phyloP scores from a whole-genome alignment of 2,797 vertebrate species.

The Onychomys arenicola region DNA sequence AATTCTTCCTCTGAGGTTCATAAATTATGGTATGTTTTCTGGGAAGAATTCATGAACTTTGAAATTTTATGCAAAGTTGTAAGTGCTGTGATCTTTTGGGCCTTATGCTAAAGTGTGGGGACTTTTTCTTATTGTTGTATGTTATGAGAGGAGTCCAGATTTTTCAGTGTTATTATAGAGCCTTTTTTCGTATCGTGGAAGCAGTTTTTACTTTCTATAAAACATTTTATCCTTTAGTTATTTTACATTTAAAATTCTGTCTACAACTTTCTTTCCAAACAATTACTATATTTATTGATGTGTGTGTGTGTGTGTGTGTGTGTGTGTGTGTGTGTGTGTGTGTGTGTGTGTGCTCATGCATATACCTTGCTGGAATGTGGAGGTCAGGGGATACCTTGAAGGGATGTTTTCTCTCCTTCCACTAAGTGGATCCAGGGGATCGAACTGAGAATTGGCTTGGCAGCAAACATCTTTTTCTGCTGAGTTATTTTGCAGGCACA shows the following conservation, averaged over 20 bases:
- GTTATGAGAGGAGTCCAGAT: background rate
- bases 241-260: conserved; percentile 7
- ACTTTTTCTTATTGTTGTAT: background rate
- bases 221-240: conserved; percentile 36
- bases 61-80: conserved; percentile 43
- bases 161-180: background rate
- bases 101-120: background rate
- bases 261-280: background rate
- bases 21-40: background rate
- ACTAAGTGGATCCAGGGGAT: background rate
- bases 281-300: background rate
- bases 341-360: background rate
- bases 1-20: background rate
- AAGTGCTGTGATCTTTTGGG: background rate
- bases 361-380: too few relatives aligned
- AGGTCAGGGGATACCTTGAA: too few relatives aligned
- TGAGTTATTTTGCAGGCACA: background rate
- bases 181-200: conserved; percentile 19
- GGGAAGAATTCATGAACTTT: background rate
- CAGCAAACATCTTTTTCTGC: background rate
- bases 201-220: conserved; percentile 32
- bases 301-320: background rate
- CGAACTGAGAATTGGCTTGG: background rate
- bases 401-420: background rate
- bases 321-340: background rate